Evolutionary conservation across 1,140 invertebrate genomes (phyloP).

Genomic region (Gyrodactylus salaris): DNA sequence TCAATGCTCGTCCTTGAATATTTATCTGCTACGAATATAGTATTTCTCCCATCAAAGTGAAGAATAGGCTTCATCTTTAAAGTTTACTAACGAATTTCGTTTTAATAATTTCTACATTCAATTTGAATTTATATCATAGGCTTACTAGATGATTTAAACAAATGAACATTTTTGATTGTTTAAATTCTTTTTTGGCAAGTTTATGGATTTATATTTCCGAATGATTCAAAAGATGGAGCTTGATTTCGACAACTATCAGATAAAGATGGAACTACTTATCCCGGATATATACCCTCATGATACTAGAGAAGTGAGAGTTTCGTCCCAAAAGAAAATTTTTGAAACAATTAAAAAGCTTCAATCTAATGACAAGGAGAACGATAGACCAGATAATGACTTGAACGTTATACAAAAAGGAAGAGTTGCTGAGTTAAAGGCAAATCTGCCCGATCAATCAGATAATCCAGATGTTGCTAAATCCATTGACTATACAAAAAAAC

Average conservation of each 20-base stretch:
- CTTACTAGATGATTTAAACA: too few species aligned
- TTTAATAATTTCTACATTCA: too few species aligned
- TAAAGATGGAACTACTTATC: not conserved
- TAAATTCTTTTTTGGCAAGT: not conserved
- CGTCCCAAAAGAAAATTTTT: not conserved
- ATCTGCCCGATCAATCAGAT: not conserved
- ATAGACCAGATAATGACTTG: not conserved
- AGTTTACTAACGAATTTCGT: too few species aligned
- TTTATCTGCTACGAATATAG: not conserved
- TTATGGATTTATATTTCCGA: not conserved
- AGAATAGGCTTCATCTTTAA: not conserved
- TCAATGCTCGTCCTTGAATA: not conserved
- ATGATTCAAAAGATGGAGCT: not conserved
- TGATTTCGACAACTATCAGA: not conserved
- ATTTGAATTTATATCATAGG: too few species aligned
- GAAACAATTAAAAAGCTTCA: not conserved
- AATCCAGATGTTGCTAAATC: not conserved
- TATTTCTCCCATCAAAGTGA: not conserved
- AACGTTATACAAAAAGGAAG: not conserved
- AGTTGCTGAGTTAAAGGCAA: not conserved
- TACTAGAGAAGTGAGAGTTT: not conserved
- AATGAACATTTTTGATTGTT: too few species aligned
- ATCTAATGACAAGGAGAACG: not conserved
- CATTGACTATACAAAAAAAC: not conserved
- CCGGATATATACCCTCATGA: not conserved